Evolutionary conservation across 2,888 invertebrate species (phyloP), one percentile per base, ranked within the genome.

Genomic region (Trichopoda pennipes): DNA sequence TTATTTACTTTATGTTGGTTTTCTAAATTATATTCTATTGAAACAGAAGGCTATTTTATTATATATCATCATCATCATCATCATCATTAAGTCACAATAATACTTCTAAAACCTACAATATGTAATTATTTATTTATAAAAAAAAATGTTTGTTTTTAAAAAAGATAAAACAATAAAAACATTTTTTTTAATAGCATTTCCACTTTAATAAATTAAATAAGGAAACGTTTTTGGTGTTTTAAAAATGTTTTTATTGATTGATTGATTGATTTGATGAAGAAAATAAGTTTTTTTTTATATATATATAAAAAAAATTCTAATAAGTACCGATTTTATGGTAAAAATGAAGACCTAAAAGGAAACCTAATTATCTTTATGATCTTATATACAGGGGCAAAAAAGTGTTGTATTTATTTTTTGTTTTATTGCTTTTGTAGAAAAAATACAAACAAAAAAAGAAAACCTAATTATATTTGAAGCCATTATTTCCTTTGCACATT

Each of bases 71-170:
- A 68, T 10, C 51, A 42, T 66, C n/a, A 69, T 63, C 53, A 51
- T 75, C 35, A 73, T 78, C 78, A 78, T 79, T 82, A 82, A 79
- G 79, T 79, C 82, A 82, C 82, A 82, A 82, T 82, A 82, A 82
- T 82, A 82, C 72, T 82, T 79, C 75, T 82, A 82, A 76, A 76
- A 72, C 82, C 82, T 79, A 82, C 68, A 80, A 49, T 75, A 68
- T 68, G 3, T 44, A 60, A 44, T 42, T 53, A n/a, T 58, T 63
- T 63, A 17, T 44, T 32, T 32, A 32, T 32, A n/a, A n/a, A n/a
- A n/a, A 38, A 12, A 28, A 4, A 28, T 58, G 53, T 21, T 38
- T 17, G 17, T 49, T 58, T 3, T 49, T 49, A 28, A 8, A 32
- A 53, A 64, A 55, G 38, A 60, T 38, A 23, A 21, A 63, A 74